These are phyloP conservation scores for Mercenaria mercenaria DNA, from an alignment of 1,140 invertebrate genomes.

Conservation along the genomic window DNA sequence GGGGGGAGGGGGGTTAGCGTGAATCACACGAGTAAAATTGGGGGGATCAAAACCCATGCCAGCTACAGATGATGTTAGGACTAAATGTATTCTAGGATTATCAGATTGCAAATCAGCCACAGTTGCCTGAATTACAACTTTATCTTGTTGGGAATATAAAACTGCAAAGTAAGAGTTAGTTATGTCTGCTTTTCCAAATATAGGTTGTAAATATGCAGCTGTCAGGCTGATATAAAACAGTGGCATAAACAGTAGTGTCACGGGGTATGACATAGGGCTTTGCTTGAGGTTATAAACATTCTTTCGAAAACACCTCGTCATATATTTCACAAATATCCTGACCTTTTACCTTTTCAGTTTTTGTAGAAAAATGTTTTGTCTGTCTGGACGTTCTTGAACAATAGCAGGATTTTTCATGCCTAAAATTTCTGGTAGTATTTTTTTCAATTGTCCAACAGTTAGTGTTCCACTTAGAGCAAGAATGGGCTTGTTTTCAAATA, in stretches of 20 bases:
- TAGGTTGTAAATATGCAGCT: background rate
- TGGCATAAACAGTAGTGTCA: slow-evolving; percentile 30
- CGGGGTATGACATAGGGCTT: background rate
- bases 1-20: slow-evolving; percentile 50
- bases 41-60: slow-evolving; percentile 57
- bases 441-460: background rate
- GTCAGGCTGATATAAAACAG: slow-evolving; percentile 34
- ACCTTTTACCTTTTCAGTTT: background rate
- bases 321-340: background rate
- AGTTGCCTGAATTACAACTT: slow-evolving; percentile 21
- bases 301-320: background rate
- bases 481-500: background rate
- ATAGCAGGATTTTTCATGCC: slow-evolving; percentile 20
- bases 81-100: background rate
- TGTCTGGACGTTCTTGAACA: slow-evolving; percentile 3
- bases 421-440: background rate
- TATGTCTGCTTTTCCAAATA: slow-evolving; percentile 27
- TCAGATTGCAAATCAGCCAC: background rate
- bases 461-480: background rate
- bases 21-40: background rate
- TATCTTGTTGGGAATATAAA: slow-evolving; percentile 42
- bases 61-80: slow-evolving; percentile 7
- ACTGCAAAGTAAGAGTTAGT: slow-evolving; percentile 20
- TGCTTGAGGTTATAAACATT: background rate
- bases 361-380: background rate